These are phyloP conservation scores for Ophion obscuratus DNA, from an alignment of 2,888 invertebrate species.

Conservation along the genomic window DNA sequence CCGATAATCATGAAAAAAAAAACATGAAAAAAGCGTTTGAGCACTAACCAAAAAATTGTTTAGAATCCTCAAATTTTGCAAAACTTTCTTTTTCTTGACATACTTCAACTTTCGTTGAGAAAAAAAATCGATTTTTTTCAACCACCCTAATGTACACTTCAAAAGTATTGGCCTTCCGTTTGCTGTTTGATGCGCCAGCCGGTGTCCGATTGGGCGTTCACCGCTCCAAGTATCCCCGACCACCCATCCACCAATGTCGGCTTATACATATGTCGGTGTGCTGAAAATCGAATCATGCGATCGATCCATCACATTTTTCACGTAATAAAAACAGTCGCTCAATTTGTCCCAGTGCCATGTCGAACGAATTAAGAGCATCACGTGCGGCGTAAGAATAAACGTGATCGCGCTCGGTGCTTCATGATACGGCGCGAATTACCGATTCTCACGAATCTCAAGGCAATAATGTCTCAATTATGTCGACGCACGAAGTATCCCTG, in stretches of 20 bases:
- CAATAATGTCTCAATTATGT: slow-evolving; percentile 51
- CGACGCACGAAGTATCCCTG: not conserved
- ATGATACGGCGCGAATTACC: slow-evolving; percentile 19
- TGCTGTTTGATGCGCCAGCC: too few relatives aligned
- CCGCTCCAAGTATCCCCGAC: too few relatives aligned
- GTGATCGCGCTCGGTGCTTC: slow-evolving; percentile 10
- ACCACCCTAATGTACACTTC: too few relatives aligned
- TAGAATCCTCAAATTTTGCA: too few relatives aligned
- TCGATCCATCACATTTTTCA: slow-evolving; percentile 65
- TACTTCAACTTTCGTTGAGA: too few relatives aligned
- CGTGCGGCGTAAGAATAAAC: not conserved
- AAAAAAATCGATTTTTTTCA: too few relatives aligned
- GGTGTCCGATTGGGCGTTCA: too few relatives aligned
- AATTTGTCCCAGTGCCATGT: not conserved
- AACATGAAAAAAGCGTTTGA: too few relatives aligned
- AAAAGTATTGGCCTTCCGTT: too few relatives aligned
- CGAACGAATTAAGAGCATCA: not conserved
- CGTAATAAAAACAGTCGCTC: not conserved
- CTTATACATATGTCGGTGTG: slow-evolving; percentile 56
- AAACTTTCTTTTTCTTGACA: too few relatives aligned
- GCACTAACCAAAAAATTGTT: too few relatives aligned
- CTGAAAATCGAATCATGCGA: slow-evolving; percentile 66
- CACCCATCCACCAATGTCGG: not conserved
- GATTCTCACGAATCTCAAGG: slow-evolving; percentile 13
- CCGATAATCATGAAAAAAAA: too few relatives aligned